These are phyloP conservation scores for Epinephelus cyanopodus DNA, from an alignment of 2,113 vertebrate genomes.

Conservation along the genomic window DNA sequence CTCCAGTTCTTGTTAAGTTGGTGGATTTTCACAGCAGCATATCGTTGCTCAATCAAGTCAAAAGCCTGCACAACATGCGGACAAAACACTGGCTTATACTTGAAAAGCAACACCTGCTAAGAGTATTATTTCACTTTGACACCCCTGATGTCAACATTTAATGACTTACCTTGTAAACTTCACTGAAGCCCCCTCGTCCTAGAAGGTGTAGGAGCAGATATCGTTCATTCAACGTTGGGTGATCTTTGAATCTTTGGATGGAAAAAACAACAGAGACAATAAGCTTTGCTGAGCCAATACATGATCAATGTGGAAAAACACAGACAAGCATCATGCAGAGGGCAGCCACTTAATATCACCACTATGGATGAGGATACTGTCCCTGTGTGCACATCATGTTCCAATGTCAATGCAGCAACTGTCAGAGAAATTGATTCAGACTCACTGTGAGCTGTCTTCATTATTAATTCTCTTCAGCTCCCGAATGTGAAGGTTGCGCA, in stretches of 20 bases:
- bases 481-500: slow-evolving; percentile 99
- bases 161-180: slow-evolving; percentile 95
- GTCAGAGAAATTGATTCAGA: slow-evolving; percentile 62
- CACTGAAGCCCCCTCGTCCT: slow-evolving; percentile 98
- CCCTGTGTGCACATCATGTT: slow-evolving; percentile 24
- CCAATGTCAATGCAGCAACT: slow-evolving; percentile 44
- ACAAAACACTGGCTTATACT: background rate
- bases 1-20: slow-evolving; percentile 99
- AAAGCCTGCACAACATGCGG: slow-evolving; percentile 87
- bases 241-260: slow-evolving; percentile 95
- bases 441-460: slow-evolving; percentile 99
- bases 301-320: background rate
- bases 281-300: background rate
- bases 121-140: background rate
- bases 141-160: background rate
- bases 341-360: background rate
- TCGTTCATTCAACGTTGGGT: slow-evolving; percentile 97
- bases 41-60: slow-evolving; percentile 99
- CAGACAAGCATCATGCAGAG: background rate
- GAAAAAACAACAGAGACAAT: background rate
- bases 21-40: slow-evolving; percentile 99
- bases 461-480: slow-evolving; percentile 99
- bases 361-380: background rate
- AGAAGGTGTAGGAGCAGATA: slow-evolving; percentile 98
- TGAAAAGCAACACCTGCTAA: background rate